phyloP scores from a whole-genome alignment of 2,888 invertebrate genomes.

The Apoderus coryli region DNA sequence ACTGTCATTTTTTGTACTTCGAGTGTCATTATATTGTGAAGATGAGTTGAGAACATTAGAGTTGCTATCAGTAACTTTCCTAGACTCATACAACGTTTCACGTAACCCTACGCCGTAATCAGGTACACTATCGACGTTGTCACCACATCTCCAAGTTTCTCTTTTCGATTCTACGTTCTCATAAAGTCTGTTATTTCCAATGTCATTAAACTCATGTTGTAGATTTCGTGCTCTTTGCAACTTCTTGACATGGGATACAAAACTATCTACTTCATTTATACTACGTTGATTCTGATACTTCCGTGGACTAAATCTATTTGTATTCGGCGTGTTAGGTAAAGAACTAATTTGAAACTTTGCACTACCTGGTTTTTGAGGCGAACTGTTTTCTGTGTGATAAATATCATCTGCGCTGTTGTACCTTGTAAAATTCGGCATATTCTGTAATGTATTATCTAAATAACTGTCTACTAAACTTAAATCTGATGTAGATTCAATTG shows the following conservation, averaged over 20 bases:
- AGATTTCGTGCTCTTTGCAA: constrained; percentile 25
- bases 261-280: constrained; percentile 27
- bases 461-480: constrained; percentile 20
- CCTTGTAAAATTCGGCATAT: constrained; percentile 17
- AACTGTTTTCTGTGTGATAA: constrained; percentile 27
- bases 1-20: no score
- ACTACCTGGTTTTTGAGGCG: constrained; percentile 30
- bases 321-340: constrained; percentile 25
- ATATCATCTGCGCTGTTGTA: constrained; percentile 25
- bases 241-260: constrained; percentile 28
- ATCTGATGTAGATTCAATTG: constrained; percentile 34
- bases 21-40: background rate
- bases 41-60: background rate
- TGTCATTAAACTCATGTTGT: constrained; percentile 20
- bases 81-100: constrained; percentile 19
- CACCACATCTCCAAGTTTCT: constrained; percentile 24
- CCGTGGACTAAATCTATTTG: constrained; percentile 17
- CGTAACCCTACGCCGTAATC: constrained; percentile 28
- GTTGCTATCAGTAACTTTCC: constrained; percentile 6
- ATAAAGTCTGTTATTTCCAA: constrained; percentile 6
- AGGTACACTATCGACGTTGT: constrained; percentile 29
- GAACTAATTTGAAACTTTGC: constrained; percentile 25
- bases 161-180: constrained; percentile 13
- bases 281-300: constrained; percentile 10
- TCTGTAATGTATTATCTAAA: constrained; percentile 18